phyloP scores from a whole-genome alignment of 2,113 vertebrate species.

The Nanorana parkeri region DNA sequence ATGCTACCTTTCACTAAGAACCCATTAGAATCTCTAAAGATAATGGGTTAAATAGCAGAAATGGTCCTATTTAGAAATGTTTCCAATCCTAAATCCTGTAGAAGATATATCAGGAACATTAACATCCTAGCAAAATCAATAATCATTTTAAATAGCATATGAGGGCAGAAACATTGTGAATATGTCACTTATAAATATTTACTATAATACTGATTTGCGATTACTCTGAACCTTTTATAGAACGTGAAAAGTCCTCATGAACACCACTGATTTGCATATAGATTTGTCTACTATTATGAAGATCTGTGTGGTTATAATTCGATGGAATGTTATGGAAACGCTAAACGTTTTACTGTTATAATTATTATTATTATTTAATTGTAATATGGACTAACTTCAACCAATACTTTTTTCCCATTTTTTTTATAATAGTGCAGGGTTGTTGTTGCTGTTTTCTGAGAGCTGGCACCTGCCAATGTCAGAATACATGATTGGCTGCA shows the following conservation, averaged over 20 bases:
- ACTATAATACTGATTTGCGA: slow-evolving; percentile 1
- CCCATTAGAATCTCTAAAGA: slow-evolving; percentile 8
- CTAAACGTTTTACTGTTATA: no score
- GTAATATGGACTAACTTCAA: no score
- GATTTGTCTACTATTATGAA: background rate
- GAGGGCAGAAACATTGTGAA: background rate
- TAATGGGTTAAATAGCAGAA: slow-evolving; percentile 16
- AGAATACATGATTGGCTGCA: no score
- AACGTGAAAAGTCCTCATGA: background rate
- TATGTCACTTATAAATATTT: slow-evolving; percentile 10
- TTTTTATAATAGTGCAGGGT: no score
- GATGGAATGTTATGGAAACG: no score
- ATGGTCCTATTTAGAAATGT: background rate
- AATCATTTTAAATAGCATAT: slow-evolving; percentile 20
- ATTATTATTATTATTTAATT: no score
- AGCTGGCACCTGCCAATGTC: no score
- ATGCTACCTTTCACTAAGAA: background rate
- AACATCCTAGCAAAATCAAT: slow-evolving; percentile 35
- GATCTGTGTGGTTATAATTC: background rate
- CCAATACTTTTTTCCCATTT: no score
- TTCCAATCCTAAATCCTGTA: slow-evolving; percentile 7
- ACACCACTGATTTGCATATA: background rate
- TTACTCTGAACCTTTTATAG: slow-evolving; percentile 13
- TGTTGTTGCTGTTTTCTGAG: no score
- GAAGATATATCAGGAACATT: slow-evolving; percentile 8